Evolutionary conservation across 2,797 vertebrate species (phyloP).

Genomic region (Onychomys torridus): DNA sequence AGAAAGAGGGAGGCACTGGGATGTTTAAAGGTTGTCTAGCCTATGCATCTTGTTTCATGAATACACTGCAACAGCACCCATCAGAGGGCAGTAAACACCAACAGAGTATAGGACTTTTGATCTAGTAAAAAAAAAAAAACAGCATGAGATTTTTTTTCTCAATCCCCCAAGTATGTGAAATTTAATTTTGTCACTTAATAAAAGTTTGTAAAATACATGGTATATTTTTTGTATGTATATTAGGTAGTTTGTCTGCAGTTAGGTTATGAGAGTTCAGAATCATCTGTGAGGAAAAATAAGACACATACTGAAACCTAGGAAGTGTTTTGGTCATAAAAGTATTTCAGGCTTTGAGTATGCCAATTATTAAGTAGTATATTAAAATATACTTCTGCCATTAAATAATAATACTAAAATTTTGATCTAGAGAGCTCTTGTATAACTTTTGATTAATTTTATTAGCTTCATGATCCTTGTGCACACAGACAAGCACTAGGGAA

Average conservation of each 20-base stretch:
- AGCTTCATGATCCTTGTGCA: neutral
- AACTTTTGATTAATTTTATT: conserved; percentile 10
- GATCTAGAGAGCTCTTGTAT: neutral
- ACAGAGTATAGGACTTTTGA: neutral
- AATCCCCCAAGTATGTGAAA: neutral
- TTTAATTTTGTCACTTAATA: conserved; percentile 51
- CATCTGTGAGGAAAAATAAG: neutral
- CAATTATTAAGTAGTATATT: conserved; percentile 63
- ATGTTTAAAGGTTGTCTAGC: neutral
- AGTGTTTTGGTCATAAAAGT: conserved; percentile 60
- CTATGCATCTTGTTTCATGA: neutral
- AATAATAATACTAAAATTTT: neutral
- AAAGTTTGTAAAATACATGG: conserved; percentile 29
- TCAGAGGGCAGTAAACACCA: neutral
- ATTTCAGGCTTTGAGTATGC: neutral
- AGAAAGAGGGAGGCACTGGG: neutral
- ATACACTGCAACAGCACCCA: neutral
- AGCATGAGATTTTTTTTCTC: neutral
- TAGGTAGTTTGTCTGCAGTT: conserved; percentile 43
- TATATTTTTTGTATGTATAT: neutral
- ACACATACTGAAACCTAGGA: neutral
- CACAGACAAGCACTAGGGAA: neutral
- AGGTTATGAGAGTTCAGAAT: conserved; percentile 67
- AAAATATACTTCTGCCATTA: conserved; percentile 65
- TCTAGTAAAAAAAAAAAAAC: conserved; percentile 61